phyloP scores from a whole-genome alignment of 2,888 invertebrate species.

The Monochamus alternatus region DNA sequence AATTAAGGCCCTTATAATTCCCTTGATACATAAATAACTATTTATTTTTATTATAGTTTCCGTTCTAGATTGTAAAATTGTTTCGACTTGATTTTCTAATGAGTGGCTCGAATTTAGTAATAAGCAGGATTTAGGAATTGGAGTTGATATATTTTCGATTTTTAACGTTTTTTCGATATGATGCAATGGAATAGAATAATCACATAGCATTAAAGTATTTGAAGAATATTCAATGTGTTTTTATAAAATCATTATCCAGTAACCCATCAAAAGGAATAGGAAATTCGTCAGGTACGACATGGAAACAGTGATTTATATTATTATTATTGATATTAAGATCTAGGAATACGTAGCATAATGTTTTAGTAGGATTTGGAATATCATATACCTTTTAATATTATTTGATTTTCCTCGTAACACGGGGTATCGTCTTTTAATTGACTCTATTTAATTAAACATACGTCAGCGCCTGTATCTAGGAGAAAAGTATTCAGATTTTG shows the following conservation, averaged over 20 bases:
- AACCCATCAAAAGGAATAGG: constrained; percentile 35
- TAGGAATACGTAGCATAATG: constrained; percentile 24
- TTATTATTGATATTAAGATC: constrained; percentile 1
- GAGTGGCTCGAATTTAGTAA: too few relatives aligned
- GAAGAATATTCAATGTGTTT: too few relatives aligned
- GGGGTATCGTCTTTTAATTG: constrained; percentile 32
- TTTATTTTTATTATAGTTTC: constrained; percentile 52
- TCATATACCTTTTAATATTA: constrained; percentile 39
- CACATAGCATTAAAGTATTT: too few relatives aligned
- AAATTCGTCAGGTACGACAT: constrained; percentile 35
- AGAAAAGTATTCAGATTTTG: constrained; percentile 30
- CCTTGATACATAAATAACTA: too few relatives aligned
- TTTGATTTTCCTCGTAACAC: constrained; percentile 25
- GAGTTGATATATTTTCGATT: too few relatives aligned
- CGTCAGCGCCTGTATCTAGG: constrained; percentile 39
- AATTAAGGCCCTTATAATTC: too few relatives aligned
- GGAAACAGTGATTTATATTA: constrained; percentile 27
- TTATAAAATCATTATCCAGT: too few relatives aligned
- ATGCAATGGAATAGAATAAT: too few relatives aligned
- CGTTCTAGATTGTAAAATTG: constrained; percentile 39
- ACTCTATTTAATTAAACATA: constrained; percentile 37
- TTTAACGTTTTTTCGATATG: too few relatives aligned
- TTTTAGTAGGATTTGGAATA: constrained; percentile 30
- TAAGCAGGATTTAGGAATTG: too few relatives aligned
- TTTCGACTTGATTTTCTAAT: too few relatives aligned